Evolutionary conservation across 2,113 vertebrate genomes (phyloP), one percentile per base, ranked within the genome.

Genomic region (Gadus macrocephalus): DNA sequence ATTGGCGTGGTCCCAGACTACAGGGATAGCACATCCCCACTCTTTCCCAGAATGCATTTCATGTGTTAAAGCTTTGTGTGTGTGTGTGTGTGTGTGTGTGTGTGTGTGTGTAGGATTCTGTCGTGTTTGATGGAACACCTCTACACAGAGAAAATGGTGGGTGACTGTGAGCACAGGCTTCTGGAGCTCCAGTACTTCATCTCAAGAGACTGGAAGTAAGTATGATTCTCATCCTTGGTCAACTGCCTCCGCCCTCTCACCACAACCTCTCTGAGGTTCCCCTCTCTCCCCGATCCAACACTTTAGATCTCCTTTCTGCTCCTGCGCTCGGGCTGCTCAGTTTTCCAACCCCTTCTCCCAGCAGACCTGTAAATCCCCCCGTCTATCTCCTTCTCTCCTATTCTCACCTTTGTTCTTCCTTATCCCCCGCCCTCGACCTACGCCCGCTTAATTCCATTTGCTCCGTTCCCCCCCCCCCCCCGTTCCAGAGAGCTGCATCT

Each of bases 101-200:
- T 73, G 49, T 58, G 53, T 77, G 58, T 72, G 25, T 79, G 49
- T 73, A 98, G 96, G 96, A 97, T 98, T 82, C 92, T 98, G 19
- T 99, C 96, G 0, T 98, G 96, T 78, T 91, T 99, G 49, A 99
- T 99, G 97, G 96, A 99, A 73, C 96, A 96, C 68, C 90, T 99
- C 62, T 98, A 98, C 81, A 99, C 96, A 0, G 97, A 99, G 81
- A 98, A 98, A 88, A 98, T 99, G 96, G 97, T 98, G 20, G 95
- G 96, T 78, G 94, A 95, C n/a, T 96, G 95, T 88, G 94, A 96
- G 25, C 94, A 94, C 5, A 85, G 93, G 7, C 91, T 96, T 4
- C 74, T 96, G 77, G 95, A 96, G 81, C 92, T 95, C 15, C 95
- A 96, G 31, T 96, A 96, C 88, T 96, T 96, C 70, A 96, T 96